phyloP scores from a whole-genome alignment of 2,113 vertebrate species.

The Amphiprion ocellaris region DNA sequence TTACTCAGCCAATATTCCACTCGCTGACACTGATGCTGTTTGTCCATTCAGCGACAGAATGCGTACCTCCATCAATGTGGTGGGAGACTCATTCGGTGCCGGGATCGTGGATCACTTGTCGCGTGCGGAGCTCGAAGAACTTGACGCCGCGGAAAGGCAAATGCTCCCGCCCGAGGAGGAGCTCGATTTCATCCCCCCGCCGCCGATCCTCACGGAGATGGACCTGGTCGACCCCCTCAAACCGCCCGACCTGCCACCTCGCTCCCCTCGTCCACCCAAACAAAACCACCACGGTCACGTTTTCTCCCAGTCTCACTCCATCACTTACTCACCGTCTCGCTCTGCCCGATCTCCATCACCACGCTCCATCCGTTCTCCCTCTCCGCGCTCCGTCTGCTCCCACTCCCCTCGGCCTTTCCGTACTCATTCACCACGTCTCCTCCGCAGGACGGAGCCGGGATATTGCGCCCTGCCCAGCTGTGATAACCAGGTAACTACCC shows the following conservation, averaged over 20 bases:
- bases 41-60: conserved; percentile 84
- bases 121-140: conserved; percentile 78
- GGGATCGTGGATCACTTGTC: conserved; percentile 88
- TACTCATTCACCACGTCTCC: conserved; percentile 79
- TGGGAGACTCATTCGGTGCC: conserved; percentile 88
- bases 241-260: conserved; percentile 82
- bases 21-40: conserved; percentile 36
- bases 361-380: conserved; percentile 79
- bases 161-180: conserved; percentile 61
- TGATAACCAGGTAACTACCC: conserved; percentile 80
- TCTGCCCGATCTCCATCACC: conserved; percentile 80
- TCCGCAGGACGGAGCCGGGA: conserved; percentile 76
- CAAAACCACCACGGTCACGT: conserved; percentile 77
- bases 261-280: conserved; percentile 81
- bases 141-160: conserved; percentile 80
- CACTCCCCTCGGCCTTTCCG: conserved; percentile 81
- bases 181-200: conserved; percentile 80
- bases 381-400: conserved; percentile 80
- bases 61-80: conserved; percentile 89
- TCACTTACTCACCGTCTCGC: conserved; percentile 74
- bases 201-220: conserved; percentile 77
- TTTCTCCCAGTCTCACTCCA: conserved; percentile 70
- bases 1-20: not conserved
- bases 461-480: conserved; percentile 83
- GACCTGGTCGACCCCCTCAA: conserved; percentile 79